A percentile compares a stretch with the other conserved stretches of the same genome.
Conservation (phyloP, 1,140 invertebrate genomes). For the Hyles euphorbiae region DNA sequence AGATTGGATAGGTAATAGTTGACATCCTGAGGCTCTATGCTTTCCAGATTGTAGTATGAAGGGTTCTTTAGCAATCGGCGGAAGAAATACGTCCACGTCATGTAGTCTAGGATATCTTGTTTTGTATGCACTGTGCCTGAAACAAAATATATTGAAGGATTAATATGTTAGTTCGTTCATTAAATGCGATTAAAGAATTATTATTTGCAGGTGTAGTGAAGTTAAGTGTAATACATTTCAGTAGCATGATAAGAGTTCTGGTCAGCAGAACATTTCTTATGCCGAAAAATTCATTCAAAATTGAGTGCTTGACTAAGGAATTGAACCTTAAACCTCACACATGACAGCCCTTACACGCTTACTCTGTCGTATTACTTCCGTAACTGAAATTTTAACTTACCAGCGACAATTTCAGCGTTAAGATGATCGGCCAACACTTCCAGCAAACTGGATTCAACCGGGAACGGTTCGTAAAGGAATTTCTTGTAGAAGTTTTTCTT, state of each 20-base stretch:
- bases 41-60: slow-evolving; percentile 91
- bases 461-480: slow-evolving; percentile 99
- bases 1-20: slow-evolving; percentile 85
- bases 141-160: neutral
- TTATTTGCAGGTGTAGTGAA: no score
- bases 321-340: no score
- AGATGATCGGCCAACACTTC: slow-evolving; percentile 96
- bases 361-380: no score
- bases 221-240: no score
- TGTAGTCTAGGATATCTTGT: slow-evolving; percentile 96
- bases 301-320: no score
- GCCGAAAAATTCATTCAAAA: no score
- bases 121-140: slow-evolving; percentile 90
- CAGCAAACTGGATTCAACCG: slow-evolving; percentile 96
- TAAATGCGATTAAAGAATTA: no score
- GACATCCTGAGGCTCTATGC: slow-evolving; percentile 83
- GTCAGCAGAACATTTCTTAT: no score
- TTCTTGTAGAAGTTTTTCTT: slow-evolving; percentile 99
- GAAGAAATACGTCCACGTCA: slow-evolving; percentile 99
- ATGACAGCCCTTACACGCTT: no score
- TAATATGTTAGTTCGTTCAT: no score
- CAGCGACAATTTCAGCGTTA: slow-evolving; percentile 98
- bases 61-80: slow-evolving; percentile 95
- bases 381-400: slow-evolving; percentile 38
- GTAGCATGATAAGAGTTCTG: no score